Evolutionary conservation across 2,113 vertebrate genomes (phyloP).

Genomic region (Dicentrarchus labrax): DNA sequence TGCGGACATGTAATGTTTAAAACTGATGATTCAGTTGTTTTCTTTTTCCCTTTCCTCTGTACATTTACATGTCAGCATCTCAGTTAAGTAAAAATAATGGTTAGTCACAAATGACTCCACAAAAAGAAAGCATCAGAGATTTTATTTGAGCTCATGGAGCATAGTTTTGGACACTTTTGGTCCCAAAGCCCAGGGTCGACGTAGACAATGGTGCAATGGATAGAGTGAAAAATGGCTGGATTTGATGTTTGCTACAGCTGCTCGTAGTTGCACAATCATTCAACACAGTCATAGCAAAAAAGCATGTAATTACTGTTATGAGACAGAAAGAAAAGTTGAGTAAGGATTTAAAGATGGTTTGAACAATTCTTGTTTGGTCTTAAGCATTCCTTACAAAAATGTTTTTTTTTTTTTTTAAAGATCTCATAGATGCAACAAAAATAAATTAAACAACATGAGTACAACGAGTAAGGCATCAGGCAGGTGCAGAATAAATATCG

Average conservation of each 20-base stretch:
- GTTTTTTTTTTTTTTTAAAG: constrained; percentile 30
- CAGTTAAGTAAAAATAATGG: too few species aligned
- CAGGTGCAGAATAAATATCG: constrained; percentile 77
- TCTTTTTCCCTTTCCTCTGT: not conserved
- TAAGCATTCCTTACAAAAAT: constrained; percentile 41
- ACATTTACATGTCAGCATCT: too few species aligned
- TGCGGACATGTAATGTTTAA: not conserved
- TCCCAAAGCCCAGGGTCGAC: constrained; percentile 37
- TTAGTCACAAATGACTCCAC: constrained; percentile 1
- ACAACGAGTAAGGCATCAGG: constrained; percentile 82
- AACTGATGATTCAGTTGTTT: not conserved
- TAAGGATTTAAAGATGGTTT: constrained; percentile 33
- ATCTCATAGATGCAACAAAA: constrained; percentile 42
- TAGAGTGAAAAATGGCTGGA: constrained; percentile 41
- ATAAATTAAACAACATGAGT: constrained; percentile 57
- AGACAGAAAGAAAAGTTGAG: constrained; percentile 23
- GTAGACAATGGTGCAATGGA: constrained; percentile 37
- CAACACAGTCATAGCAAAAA: constrained; percentile 50
- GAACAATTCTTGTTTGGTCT: constrained; percentile 9
- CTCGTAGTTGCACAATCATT: constrained; percentile 56
- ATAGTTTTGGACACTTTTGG: constrained; percentile 46
- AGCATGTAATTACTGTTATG: constrained; percentile 12
- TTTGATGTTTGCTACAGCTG: constrained; percentile 56
- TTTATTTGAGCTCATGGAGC: constrained; percentile 74
- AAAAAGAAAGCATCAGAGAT: constrained; percentile 56